Conservation (phyloP, 1,140 invertebrate species). For the Sipha flava region DNA sequence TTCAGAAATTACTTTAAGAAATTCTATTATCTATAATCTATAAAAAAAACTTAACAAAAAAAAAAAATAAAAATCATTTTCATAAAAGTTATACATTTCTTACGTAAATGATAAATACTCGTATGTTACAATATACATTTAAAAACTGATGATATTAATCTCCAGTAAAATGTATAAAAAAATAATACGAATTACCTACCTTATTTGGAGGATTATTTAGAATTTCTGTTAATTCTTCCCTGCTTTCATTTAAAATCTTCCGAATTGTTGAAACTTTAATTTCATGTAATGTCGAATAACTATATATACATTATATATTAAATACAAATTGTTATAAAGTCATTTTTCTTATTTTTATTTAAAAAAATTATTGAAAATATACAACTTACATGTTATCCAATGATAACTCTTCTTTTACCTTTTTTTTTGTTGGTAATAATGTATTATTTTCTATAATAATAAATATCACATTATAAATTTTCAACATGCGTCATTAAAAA, state of each 20-base stretch:
- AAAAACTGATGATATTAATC: too few species aligned
- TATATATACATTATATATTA: neutral
- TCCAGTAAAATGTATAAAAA: neutral
- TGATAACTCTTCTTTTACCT: neutral
- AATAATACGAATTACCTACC: neutral
- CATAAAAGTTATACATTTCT: too few species aligned
- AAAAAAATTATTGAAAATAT: neutral
- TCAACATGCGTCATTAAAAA: too few species aligned
- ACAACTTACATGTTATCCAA: neutral
- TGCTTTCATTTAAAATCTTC: neutral
- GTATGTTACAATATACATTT: too few species aligned
- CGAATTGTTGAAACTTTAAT: neutral
- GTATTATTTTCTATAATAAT: neutral
- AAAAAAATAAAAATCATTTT: too few species aligned
- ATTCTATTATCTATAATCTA: too few species aligned
- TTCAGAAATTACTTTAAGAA: too few species aligned
- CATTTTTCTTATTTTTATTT: neutral
- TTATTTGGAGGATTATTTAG: neutral
- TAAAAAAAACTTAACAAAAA: too few species aligned
- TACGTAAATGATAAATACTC: too few species aligned
- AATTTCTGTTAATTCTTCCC: neutral
- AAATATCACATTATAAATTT: too few species aligned
- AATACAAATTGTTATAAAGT: neutral
- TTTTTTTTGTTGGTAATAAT: neutral
- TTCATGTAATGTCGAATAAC: neutral